Evolutionary conservation across 2,113 vertebrate species (phyloP).

Genomic region (Hyperoodon ampullatus): DNA sequence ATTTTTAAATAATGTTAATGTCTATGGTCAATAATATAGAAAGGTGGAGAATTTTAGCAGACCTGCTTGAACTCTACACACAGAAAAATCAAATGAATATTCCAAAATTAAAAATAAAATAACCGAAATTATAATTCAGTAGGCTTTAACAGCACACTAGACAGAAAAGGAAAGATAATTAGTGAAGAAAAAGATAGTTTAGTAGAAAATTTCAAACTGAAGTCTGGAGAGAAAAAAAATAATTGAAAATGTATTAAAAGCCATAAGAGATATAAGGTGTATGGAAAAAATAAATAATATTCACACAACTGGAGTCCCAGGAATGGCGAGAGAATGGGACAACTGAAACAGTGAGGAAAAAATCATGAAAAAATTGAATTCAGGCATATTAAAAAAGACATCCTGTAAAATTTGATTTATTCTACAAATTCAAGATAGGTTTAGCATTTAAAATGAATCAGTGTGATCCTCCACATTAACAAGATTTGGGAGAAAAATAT

Average conservation of each 20-base stretch:
- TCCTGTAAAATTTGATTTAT: neutral
- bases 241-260: neutral
- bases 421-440: neutral
- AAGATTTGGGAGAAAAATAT: neutral
- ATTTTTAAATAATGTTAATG: neutral
- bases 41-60: neutral
- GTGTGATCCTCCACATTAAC: neutral
- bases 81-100: neutral
- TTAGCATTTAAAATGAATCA: neutral
- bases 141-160: neutral
- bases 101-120: neutral
- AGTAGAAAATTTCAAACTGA: neutral
- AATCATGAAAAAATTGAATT: neutral
- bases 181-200: neutral
- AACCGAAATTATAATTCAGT: neutral
- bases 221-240: neutral
- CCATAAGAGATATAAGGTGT: neutral
- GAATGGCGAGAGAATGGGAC: neutral
- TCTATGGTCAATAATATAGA: neutral
- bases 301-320: neutral
- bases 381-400: neutral
- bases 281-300: neutral
- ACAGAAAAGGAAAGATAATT: neutral
- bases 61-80: neutral
- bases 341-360: neutral